These are phyloP conservation scores for Himantopus leucocephalus DNA, from an alignment of 2,113 vertebrate species.

Conservation along the genomic window DNA sequence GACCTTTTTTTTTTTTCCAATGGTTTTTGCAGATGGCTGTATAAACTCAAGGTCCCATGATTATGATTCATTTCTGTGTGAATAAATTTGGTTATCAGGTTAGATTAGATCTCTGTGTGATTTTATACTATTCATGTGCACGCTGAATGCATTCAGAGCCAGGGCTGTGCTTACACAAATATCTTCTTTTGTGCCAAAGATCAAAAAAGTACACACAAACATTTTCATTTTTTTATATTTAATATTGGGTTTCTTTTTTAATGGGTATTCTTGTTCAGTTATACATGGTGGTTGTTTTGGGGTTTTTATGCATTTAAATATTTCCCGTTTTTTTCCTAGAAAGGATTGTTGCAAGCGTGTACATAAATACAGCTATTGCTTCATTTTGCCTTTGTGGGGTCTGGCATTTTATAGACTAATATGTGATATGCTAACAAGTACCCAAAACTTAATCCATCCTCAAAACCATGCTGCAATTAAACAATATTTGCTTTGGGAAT, in stretches of 20 bases:
- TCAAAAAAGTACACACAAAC: fast-evolving
- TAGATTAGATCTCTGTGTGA: neutral
- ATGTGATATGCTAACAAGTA: neutral
- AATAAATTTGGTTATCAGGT: neutral
- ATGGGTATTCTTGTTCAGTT: neutral
- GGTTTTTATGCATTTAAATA: neutral
- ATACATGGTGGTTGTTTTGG: fast-evolving
- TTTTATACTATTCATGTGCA: neutral
- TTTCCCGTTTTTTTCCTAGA: neutral
- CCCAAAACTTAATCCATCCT: neutral
- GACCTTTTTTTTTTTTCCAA: neutral
- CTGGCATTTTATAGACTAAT: neutral
- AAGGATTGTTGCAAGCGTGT: neutral
- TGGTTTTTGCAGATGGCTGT: neutral
- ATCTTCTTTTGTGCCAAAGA: neutral
- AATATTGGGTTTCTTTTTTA: neutral
- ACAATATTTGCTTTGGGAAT: neutral
- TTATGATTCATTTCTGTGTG: conserved; percentile 5
- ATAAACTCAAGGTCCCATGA: neutral
- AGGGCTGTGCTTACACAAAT: neutral
- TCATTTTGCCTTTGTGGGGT: neutral
- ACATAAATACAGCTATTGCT: neutral
- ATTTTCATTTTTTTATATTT: neutral
- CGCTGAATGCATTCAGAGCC: neutral
- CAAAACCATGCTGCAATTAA: neutral